phyloP scores from a whole-genome alignment of 2,888 invertebrate species.

The Pseudoips prasinana region DNA sequence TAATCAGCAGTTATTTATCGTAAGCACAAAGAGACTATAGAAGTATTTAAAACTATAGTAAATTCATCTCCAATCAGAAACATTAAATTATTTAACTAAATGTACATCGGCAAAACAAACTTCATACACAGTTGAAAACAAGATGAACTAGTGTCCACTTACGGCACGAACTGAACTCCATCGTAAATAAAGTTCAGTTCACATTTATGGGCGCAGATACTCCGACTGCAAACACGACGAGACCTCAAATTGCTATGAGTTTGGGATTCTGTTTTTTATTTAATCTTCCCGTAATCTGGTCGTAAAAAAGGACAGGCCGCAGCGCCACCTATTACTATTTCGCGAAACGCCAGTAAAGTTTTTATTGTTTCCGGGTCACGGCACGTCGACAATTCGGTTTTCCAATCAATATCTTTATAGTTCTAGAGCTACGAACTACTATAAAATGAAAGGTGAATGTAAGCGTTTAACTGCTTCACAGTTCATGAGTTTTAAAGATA shows the following conservation, averaged over 20 bases:
- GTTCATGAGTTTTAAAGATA: slow-evolving; percentile 10
- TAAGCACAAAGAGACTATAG: too few relatives aligned
- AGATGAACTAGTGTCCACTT: slow-evolving; percentile 22
- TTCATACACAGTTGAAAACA: slow-evolving; percentile 26
- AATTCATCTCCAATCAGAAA: too few relatives aligned
- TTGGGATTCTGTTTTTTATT: slow-evolving; percentile 42
- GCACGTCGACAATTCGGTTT: slow-evolving; percentile 62
- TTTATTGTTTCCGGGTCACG: slow-evolving; percentile 71
- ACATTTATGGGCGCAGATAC: slow-evolving; percentile 30
- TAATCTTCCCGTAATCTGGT: slow-evolving; percentile 49
- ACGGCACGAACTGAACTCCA: slow-evolving; percentile 24
- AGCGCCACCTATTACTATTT: slow-evolving; percentile 34
- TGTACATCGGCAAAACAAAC: slow-evolving; percentile 21
- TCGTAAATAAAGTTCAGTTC: slow-evolving; percentile 32
- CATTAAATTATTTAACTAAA: slow-evolving; percentile 29
- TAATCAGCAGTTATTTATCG: too few relatives aligned
- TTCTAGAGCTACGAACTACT: slow-evolving; percentile 45
- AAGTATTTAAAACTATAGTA: too few relatives aligned
- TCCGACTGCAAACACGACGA: slow-evolving; percentile 25
- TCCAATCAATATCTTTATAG: slow-evolving; percentile 69
- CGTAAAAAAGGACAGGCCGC: slow-evolving; percentile 41
- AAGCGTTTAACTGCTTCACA: slow-evolving; percentile 18
- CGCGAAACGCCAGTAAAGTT: slow-evolving; percentile 59
- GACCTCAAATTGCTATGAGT: slow-evolving; percentile 30
- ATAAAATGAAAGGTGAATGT: slow-evolving; percentile 28